Percentiles rank a stretch among this genome's conserved stretches.
These are phyloP conservation scores for Actinostola sp. DNA, from an alignment of 92 coral and sea anemone genomes.

Conservation along the genomic window DNA sequence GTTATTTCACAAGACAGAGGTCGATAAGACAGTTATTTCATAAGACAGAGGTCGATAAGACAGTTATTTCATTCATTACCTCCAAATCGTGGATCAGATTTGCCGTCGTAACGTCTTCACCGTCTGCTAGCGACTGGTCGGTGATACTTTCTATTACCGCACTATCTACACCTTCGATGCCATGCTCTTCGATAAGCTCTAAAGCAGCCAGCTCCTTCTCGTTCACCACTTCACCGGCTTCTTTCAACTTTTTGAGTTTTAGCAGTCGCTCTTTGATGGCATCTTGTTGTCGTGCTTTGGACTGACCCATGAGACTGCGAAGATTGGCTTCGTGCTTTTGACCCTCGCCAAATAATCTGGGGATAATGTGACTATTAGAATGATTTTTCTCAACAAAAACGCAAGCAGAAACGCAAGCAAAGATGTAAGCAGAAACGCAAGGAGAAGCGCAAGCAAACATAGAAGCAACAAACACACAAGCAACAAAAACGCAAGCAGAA, in stretches of 20 bases:
- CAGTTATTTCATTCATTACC: constrained; percentile 28
- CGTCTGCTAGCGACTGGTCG: constrained; percentile 53
- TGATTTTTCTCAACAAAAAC: background rate
- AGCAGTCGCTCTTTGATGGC: constrained; percentile 78
- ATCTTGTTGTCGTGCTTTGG: constrained; percentile 86
- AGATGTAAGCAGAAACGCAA: background rate
- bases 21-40: too few species aligned
- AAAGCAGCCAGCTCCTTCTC: constrained; percentile 78
- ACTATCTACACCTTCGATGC: constrained; percentile 73
- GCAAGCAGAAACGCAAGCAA: background rate
- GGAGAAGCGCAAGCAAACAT: too few species aligned
- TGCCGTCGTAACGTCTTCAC: constrained; percentile 77
- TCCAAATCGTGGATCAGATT: constrained; percentile 79
- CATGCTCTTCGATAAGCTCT: constrained; percentile 82
- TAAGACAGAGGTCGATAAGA: too few species aligned
- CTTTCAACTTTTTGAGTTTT: constrained; percentile 75
- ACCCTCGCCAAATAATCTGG: constrained; percentile 91
- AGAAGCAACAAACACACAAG: too few species aligned
- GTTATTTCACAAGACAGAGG: too few species aligned
- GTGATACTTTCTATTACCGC: constrained; percentile 66
- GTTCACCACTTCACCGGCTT: constrained; percentile 80
- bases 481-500: too few species aligned
- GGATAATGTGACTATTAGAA: too few species aligned
- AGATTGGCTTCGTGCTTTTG: constrained; percentile 87
- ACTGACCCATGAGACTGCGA: constrained; percentile 86